These are phyloP conservation scores for Sebastes schlegelii DNA, from an alignment of 2,113 vertebrate genomes.

Conservation along the genomic window DNA sequence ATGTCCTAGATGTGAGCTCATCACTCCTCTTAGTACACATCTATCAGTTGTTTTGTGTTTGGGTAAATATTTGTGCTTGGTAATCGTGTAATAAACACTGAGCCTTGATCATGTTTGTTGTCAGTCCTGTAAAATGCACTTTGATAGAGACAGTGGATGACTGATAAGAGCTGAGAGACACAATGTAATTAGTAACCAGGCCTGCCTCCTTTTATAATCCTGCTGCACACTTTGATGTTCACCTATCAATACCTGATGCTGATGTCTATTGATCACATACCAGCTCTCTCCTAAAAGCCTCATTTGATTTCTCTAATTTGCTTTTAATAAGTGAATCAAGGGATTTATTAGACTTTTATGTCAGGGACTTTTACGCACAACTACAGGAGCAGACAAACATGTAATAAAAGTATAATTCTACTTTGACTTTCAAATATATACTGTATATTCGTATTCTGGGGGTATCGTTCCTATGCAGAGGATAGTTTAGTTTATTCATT, in stretches of 20 bases:
- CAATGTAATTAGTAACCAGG: constrained; percentile 81
- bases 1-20: constrained; percentile 12
- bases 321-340: not conserved
- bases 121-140: constrained; percentile 71
- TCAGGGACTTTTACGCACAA: not conserved
- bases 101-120: constrained; percentile 79
- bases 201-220: constrained; percentile 4
- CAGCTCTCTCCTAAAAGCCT: constrained; percentile 34
- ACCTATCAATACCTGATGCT: constrained; percentile 49
- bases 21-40: constrained; percentile 25
- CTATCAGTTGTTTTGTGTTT: constrained; percentile 30
- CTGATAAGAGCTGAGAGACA: constrained; percentile 73
- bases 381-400: not conserved
- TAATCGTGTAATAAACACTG: constrained; percentile 71
- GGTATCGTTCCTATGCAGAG: no score
- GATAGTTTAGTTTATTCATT: no score
- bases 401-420: not conserved
- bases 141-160: constrained; percentile 73
- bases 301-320: constrained; percentile 28
- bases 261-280: constrained; percentile 68
- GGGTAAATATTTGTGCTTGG: constrained; percentile 68
- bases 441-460: no score
- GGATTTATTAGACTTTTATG: not conserved
- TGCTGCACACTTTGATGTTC: constrained; percentile 73
- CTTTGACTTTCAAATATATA: not conserved